Percentiles rank a stretch among this genome's conserved stretches.
Evolutionary conservation across 2,113 vertebrate species (phyloP).

Genomic region (Craseonycteris thonglongyai): DNA sequence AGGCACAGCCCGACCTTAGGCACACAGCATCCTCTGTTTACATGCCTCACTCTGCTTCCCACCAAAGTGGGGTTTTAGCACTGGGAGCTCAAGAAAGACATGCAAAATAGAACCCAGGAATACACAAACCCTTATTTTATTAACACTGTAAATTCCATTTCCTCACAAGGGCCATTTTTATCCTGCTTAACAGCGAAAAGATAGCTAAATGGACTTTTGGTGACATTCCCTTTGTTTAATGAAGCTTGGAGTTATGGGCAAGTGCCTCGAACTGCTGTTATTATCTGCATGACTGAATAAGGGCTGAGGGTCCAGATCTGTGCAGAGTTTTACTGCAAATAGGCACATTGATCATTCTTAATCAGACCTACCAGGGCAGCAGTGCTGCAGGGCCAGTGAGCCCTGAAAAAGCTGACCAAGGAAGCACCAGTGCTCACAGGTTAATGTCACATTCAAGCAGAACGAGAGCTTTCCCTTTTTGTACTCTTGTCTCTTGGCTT

Average conservation of each 20-base stretch:
- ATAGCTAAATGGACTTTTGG: slow-evolving; percentile 80
- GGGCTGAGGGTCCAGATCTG: slow-evolving; percentile 79
- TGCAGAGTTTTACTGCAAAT: slow-evolving; percentile 80
- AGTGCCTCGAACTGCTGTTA: slow-evolving; percentile 83
- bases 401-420: slow-evolving; percentile 79
- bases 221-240: slow-evolving; percentile 86
- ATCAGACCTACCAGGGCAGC: slow-evolving; percentile 82
- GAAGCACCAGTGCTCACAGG: slow-evolving; percentile 71
- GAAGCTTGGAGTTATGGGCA: slow-evolving; percentile 85
- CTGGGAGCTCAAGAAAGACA: background rate
- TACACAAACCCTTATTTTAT: slow-evolving; percentile 62
- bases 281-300: slow-evolving; percentile 86
- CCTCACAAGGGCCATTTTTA: slow-evolving; percentile 69
- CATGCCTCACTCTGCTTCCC: background rate
- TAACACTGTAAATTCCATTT: slow-evolving; percentile 71
- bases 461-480: slow-evolving; percentile 71
- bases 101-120: background rate
- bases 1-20: slow-evolving; percentile 32
- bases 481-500: slow-evolving; percentile 67
- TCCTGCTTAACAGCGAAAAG: slow-evolving; percentile 49
- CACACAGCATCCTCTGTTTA: slow-evolving; percentile 12
- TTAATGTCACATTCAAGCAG: slow-evolving; percentile 77
- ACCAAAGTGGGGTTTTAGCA: background rate
- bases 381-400: slow-evolving; percentile 62
- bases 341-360: slow-evolving; percentile 86